Evolutionary conservation across 2,888 invertebrate genomes (phyloP).

Genomic region (Meghimatium bilineatum): DNA sequence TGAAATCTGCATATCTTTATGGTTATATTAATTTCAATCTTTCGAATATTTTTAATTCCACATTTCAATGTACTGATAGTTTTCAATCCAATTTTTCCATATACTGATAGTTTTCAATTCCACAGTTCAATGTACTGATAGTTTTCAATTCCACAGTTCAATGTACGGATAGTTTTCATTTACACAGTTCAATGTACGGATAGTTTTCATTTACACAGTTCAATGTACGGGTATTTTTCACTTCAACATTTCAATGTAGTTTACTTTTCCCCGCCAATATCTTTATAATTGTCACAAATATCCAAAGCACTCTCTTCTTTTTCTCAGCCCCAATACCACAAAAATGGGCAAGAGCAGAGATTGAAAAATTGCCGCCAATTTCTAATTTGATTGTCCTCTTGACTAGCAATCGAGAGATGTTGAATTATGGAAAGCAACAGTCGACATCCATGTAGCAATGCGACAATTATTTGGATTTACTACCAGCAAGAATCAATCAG

Average conservation of each 20-base stretch:
- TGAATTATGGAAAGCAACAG: constrained; percentile 25
- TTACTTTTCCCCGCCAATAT: no score
- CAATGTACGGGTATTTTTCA: background rate
- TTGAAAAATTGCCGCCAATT: constrained; percentile 45
- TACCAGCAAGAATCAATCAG: constrained; percentile 35
- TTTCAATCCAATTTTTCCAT: no score
- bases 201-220: background rate
- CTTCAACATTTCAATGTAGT: background rate
- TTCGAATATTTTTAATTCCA: no score
- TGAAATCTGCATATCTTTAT: background rate
- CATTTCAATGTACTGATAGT: no score
- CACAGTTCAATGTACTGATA: no score
- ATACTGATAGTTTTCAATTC: no score
- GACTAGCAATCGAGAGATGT: constrained; percentile 30
- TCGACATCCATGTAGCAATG: constrained; percentile 29
- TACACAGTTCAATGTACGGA: background rate
- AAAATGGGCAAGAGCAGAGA: constrained; percentile 18
- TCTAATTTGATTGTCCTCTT: constrained; percentile 46
- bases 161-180: no score
- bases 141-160: no score
- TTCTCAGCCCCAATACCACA: constrained; percentile 19
- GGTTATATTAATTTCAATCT: background rate
- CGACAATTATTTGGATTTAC: constrained; percentile 45
- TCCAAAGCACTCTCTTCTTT: background rate
- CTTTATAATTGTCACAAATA: background rate